Conservation (phyloP, 2,888 invertebrate species). For the Euzetes globulus region DNA sequence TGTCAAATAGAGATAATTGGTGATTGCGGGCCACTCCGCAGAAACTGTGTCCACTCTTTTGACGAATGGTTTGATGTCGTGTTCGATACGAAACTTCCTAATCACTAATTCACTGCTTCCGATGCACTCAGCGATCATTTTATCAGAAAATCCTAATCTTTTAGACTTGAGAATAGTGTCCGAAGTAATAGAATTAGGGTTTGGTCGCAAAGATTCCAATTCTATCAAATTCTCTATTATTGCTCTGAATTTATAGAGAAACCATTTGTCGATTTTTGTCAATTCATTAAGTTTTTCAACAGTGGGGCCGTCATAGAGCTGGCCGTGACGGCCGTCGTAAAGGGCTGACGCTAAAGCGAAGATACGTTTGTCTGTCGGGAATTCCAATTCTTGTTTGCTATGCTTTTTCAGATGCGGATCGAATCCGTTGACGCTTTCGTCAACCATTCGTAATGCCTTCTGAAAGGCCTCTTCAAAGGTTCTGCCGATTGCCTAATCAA, state of each 20-base stretch:
- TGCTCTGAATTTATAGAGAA: conserved; percentile 85
- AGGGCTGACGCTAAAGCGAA: conserved; percentile 92
- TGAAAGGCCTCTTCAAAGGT: conserved; percentile 99
- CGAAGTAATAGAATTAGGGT: conserved; percentile 57
- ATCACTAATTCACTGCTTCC: conserved; percentile 49
- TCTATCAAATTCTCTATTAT: conserved; percentile 66
- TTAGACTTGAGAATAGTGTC: conserved; percentile 71
- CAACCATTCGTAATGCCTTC: conserved; percentile 96
- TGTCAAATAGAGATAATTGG: conserved; percentile 96
- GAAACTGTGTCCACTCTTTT: conserved; percentile 99
- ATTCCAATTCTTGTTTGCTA: conserved; percentile 73
- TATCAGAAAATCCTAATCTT: conserved; percentile 91
- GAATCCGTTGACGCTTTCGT: conserved; percentile 86
- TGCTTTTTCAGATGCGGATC: conserved; percentile 73
- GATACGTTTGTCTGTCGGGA: conserved; percentile 94
- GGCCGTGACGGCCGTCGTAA: conserved; percentile 62
- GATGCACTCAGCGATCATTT: conserved; percentile 61
- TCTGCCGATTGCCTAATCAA: conserved; percentile 68
- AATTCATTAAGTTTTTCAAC: conserved; percentile 78
- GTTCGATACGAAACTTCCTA: conserved; percentile 44
- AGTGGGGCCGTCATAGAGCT: conserved; percentile 63
- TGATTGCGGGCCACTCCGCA: conserved; percentile 97
- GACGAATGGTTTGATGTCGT: conserved; percentile 68
- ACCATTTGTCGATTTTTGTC: conserved; percentile 96
- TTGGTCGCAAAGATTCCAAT: conserved; percentile 54